Conservation (phyloP, 2,888 invertebrate species). For the Mongoloraphidia duomilia region DNA sequence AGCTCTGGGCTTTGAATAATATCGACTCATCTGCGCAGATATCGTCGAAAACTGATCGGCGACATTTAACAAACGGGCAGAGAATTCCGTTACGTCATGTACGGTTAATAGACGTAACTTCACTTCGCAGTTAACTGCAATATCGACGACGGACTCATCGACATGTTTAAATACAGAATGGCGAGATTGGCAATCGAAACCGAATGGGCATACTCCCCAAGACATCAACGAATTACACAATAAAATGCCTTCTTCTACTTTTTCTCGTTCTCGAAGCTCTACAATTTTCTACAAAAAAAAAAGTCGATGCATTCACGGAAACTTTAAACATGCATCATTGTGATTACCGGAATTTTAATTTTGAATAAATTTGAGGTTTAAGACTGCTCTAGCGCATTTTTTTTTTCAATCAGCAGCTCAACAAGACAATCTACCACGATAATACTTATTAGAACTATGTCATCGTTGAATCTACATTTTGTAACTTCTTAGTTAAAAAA, state of each 20-base stretch:
- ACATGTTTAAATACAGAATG: neutral
- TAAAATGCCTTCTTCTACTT: neutral
- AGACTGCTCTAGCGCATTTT: no score
- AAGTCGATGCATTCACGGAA: neutral
- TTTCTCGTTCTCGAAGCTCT: neutral
- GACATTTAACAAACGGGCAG: neutral
- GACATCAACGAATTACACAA: neutral
- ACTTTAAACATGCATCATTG: no score
- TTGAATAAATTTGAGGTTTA: no score
- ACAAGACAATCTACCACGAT: no score
- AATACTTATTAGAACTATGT: no score
- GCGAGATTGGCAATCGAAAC: neutral
- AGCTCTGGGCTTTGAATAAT: neutral
- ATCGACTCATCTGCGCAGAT: neutral
- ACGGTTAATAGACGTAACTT: neutral
- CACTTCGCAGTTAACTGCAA: neutral
- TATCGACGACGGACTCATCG: neutral
- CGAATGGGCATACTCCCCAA: neutral
- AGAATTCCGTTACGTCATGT: neutral
- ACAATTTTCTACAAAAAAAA: neutral
- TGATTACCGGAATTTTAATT: no score
- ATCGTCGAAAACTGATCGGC: neutral
- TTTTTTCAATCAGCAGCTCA: no score
- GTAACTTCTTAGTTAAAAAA: no score
- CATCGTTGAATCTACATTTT: no score